Evolutionary conservation across 2,113 vertebrate genomes (phyloP), one percentile per base, ranked within the genome.

Genomic region (Chaetorhynchus papuensis): DNA sequence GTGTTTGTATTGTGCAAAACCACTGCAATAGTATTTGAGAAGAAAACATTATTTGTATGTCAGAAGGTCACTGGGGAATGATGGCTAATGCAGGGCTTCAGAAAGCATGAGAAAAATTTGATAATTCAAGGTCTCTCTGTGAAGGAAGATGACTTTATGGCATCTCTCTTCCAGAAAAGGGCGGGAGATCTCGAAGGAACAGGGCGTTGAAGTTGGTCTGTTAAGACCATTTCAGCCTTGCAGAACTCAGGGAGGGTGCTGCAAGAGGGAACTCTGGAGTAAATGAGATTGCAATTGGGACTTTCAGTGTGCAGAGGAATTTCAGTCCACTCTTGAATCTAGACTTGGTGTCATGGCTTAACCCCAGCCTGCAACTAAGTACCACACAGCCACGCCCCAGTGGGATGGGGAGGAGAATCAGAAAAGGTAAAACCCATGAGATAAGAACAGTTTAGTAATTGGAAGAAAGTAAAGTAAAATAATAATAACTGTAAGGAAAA

Each of bases 171-270:
- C 66, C 20, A 20, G 45, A 35, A 69, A 89, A 19, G 30, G 11
- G 15, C n/a, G 60, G 53, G 39, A 74, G 39, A 56, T 54, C 42
- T 30, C 3, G 4, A 78, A 91, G 44, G 30, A 65, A 17, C 2
- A 1, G 12, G 14, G 15, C 6, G 4, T 61, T 94, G 39, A 1
- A 1, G 6, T 35, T n/a, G 7, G 33, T 61, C 52, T 22, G 0
- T 75, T 52, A 31, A 59, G 35, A 54, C 17, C 17, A 27, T 49
- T 87, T 70, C 54, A 61, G 52, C 68, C 16, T 84, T 45, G 39
- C 33, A 44, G 52, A 59, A 30, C 27, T 82, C 35, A 4, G 50
- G 66, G 42, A 75, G 42, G 52, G 7, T 75, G 65, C 42, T 65
- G 24, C 42, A 65, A 21, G 42, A 41, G 24, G 49, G 42, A 49